A percentile compares a stretch with the other conserved stretches of the same genome.
Conservation (phyloP, 2,797 vertebrate genomes). For the Brotula barbata region DNA sequence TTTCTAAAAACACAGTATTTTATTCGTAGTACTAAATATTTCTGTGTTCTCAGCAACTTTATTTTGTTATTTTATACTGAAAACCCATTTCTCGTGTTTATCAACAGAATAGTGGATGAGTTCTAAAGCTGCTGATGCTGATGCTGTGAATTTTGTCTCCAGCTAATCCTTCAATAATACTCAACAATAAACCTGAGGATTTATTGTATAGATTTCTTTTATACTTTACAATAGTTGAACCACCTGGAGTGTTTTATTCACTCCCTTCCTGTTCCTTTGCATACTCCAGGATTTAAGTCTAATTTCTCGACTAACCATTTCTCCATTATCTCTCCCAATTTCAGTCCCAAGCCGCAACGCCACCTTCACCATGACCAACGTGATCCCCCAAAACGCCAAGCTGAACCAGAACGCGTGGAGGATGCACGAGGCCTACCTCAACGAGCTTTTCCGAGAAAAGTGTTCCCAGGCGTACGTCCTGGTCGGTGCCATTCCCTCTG, state of each 20-base stretch:
- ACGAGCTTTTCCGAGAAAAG: conserved; percentile 53
- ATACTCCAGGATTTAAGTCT: not conserved
- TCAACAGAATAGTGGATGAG: too few species aligned
- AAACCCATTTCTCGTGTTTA: too few species aligned
- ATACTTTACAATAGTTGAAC: too few species aligned
- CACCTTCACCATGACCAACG: conserved; percentile 81
- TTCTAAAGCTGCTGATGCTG: too few species aligned
- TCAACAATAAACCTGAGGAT: too few species aligned
- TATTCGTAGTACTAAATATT: too few species aligned
- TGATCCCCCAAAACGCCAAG: conserved; percentile 77
- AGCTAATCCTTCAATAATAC: not conserved
- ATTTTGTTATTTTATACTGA: too few species aligned
- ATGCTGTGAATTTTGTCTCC: not conserved
- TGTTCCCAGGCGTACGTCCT: conserved; percentile 74
- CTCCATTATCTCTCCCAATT: not conserved
- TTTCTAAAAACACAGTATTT: too few species aligned
- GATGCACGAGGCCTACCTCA: conserved; percentile 71
- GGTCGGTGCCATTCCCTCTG: conserved; percentile 77
- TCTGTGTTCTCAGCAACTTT: too few species aligned
- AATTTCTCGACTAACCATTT: not conserved
- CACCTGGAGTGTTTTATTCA: not conserved
- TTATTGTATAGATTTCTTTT: too few species aligned
- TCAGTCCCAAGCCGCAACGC: conserved; percentile 75
- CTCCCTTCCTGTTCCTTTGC: not conserved
- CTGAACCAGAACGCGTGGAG: conserved; percentile 78